Evolutionary conservation across 2,888 invertebrate species (phyloP), one percentile per base, ranked within the genome.

Genomic region (Phorcus lineatus): DNA sequence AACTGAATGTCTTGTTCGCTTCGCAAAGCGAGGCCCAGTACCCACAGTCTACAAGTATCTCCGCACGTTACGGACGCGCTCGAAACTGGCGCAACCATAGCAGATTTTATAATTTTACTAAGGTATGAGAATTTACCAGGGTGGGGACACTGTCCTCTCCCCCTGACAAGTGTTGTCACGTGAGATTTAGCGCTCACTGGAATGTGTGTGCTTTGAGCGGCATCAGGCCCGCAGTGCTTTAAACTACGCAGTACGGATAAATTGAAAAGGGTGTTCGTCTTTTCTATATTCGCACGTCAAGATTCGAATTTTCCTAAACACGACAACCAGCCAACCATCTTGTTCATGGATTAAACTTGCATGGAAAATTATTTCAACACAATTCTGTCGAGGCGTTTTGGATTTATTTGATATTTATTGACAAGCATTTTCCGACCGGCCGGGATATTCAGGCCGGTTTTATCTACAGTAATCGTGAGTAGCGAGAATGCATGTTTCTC

Each of bases 1-100:
- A 85, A 83, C 83, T 84, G 84, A 85, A 47, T 84, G 85, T 85
- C 83, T 84, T 81, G 83, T 84, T 83, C 82, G 67, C 81, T 79
- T 79, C 79, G 80, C 81, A 81, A 80, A 78, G 77, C 79, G 80
- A 31, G 70, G 40, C 70, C 40, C 16, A 36, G n/a, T 70, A 7
- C 11, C 40, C 70, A 6, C 47, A 47, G 47, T 47, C 47, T 47
- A 47, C 47, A 47, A 47, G 47, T 47, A 47, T 47, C 47, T 47
- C 47, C 47, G 13, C 47, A 47, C 47, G 47, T 47, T 11, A 47
- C 47, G 47, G 47, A 11, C 47, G 47, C 47, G 47, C 47, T 47
- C 47, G 70, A 36, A 31, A 70, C 70, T 19, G n/a, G 31, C 70
- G 70, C 70, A 70, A 36, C 70, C n/a, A 19, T 70, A 31, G 70